A percentile compares a stretch with the other conserved stretches of the same genome.
These are phyloP conservation scores for Nymphicus hollandicus DNA, from an alignment of 2,113 vertebrate genomes.

Conservation along the genomic window DNA sequence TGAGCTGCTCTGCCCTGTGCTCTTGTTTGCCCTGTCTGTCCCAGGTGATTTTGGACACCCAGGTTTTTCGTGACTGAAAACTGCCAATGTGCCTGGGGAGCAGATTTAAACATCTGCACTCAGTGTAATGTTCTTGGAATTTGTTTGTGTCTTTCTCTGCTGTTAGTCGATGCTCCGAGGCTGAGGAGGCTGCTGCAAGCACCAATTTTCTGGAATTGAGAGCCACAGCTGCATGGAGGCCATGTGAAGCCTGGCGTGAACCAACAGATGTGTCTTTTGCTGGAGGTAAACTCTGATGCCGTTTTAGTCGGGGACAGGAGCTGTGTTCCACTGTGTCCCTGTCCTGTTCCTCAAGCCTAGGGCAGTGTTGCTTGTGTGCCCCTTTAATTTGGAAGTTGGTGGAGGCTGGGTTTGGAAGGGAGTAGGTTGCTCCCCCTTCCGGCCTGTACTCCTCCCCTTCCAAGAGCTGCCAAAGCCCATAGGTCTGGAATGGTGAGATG, in stretches of 20 bases:
- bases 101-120: background rate
- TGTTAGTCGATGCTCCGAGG: conserved; percentile 83
- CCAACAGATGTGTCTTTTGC: conserved; percentile 97
- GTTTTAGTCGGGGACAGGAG: background rate
- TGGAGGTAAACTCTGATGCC: conserved; percentile 84
- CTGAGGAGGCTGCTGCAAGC: conserved; percentile 96
- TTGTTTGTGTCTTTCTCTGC: background rate
- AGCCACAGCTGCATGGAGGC: conserved; percentile 97
- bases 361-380: background rate
- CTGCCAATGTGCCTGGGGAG: background rate
- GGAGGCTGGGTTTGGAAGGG: background rate
- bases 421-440: background rate
- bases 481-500: background rate
- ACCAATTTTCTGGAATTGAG: conserved; percentile 94
- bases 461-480: background rate
- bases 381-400: background rate
- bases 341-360: background rate
- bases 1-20: too few relatives aligned
- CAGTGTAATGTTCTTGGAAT: background rate
- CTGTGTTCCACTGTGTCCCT: background rate
- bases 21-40: background rate
- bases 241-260: conserved; percentile 92
- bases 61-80: background rate
- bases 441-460: background rate
- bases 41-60: background rate